These are phyloP conservation scores for Elmis aenea DNA, from an alignment of 2,888 invertebrate species.

Conservation along the genomic window DNA sequence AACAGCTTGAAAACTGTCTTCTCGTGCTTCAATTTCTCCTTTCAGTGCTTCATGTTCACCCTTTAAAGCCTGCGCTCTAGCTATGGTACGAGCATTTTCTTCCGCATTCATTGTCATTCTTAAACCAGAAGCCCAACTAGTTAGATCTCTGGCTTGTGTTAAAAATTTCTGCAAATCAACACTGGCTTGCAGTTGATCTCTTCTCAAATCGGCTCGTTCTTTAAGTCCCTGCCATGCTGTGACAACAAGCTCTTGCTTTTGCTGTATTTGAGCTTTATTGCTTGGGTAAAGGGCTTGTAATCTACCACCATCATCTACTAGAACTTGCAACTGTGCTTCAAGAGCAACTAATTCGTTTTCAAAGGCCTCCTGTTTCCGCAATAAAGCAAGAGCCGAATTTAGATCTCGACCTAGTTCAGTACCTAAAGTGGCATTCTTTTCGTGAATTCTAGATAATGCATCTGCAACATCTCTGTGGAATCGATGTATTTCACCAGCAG, in stretches of 20 bases:
- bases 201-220: constrained; percentile 72
- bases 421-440: constrained; percentile 81
- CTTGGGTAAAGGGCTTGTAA: constrained; percentile 84
- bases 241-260: constrained; percentile 80
- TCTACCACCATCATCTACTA: constrained; percentile 88
- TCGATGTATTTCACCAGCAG: constrained; percentile 94
- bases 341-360: constrained; percentile 90
- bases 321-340: constrained; percentile 83
- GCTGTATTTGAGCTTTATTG: constrained; percentile 83
- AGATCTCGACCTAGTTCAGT: constrained; percentile 76
- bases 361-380: constrained; percentile 85
- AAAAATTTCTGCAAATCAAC: constrained; percentile 86
- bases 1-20: constrained; percentile 70
- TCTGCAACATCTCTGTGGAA: constrained; percentile 96
- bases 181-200: constrained; percentile 78
- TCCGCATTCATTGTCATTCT: constrained; percentile 73
- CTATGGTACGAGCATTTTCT: constrained; percentile 76
- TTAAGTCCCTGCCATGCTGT: constrained; percentile 81
- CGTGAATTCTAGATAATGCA: constrained; percentile 81
- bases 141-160: constrained; percentile 77
- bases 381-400: constrained; percentile 75
- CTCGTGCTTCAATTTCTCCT: constrained; percentile 84
- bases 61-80: constrained; percentile 73
- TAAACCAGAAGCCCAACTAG: constrained; percentile 80
- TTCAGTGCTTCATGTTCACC: constrained; percentile 79